phyloP scores from a whole-genome alignment of 1,140 invertebrate species.

The Dreissena polymorpha region DNA sequence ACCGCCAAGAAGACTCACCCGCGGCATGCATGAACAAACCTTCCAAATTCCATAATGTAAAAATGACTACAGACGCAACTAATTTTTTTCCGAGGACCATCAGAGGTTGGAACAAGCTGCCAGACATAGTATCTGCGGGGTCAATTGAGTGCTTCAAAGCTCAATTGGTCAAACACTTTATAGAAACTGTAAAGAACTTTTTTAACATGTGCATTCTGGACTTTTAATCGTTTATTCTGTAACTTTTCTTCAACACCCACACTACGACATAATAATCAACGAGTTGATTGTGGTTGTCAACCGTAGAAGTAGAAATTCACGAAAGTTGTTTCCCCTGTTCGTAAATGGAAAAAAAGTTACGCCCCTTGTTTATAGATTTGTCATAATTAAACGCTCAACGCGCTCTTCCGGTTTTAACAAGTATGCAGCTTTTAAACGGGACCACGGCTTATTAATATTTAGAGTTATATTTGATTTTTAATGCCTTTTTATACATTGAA shows the following conservation, averaged over 20 bases:
- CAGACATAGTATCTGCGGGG: conserved; percentile 1
- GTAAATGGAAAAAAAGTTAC: no score
- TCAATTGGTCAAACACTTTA: background rate
- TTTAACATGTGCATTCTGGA: background rate
- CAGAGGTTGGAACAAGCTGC: conserved; percentile 17
- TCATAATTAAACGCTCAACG: no score
- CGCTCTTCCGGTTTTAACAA: no score
- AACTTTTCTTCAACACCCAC: background rate
- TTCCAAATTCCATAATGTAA: background rate
- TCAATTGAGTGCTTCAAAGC: background rate
- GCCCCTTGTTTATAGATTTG: no score
- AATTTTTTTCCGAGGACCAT: conserved; percentile 13
- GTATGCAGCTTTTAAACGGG: no score
- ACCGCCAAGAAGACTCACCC: background rate
- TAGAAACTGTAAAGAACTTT: background rate
- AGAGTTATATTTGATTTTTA: no score
- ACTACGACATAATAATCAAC: background rate
- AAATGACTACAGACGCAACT: background rate
- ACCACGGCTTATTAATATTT: no score
- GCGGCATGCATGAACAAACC: background rate
- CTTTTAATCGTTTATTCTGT: background rate
- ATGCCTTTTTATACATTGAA: no score
- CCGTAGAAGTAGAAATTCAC: conserved; percentile 26
- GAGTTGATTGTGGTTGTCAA: conserved; percentile 18
- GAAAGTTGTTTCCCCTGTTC: no score